phyloP scores from a whole-genome alignment of 2,888 invertebrate species.

The Acleris holmiana region DNA sequence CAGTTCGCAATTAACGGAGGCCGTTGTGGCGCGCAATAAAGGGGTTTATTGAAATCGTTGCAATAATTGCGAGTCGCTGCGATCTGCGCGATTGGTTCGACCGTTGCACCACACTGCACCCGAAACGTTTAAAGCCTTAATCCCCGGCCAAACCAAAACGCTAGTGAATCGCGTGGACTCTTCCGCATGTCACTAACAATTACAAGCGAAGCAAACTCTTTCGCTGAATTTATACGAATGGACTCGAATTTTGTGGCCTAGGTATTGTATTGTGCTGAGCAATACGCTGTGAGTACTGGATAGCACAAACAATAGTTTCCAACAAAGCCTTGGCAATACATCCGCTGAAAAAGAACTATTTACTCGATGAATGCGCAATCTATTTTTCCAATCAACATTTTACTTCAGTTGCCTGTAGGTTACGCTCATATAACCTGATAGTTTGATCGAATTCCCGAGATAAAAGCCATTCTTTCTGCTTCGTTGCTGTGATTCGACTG shows the following conservation, averaged over 20 bases:
- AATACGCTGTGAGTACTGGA: not conserved
- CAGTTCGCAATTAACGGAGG: slow-evolving; percentile 26
- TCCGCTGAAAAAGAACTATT: not conserved
- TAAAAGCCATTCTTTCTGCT: not conserved
- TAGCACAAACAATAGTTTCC: not conserved
- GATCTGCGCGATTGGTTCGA: slow-evolving; percentile 50
- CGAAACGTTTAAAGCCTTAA: not conserved
- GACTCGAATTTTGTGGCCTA: not conserved
- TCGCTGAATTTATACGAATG: no score
- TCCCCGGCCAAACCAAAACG: not conserved
- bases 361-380: not conserved
- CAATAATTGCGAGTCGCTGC: slow-evolving; percentile 54
- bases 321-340: not conserved
- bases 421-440: not conserved
- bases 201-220: no score
- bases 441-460: not conserved
- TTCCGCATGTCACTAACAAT: not conserved
- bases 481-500: not conserved
- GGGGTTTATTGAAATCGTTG: slow-evolving; percentile 60
- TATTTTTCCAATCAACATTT: not conserved
- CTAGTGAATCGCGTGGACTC: not conserved
- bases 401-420: no score
- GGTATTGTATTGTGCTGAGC: not conserved
- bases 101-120: slow-evolving; percentile 19
- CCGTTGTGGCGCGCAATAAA: slow-evolving; percentile 45